Evolutionary conservation across 2,888 invertebrate genomes (phyloP).

Genomic region (Tortricodes alternella): DNA sequence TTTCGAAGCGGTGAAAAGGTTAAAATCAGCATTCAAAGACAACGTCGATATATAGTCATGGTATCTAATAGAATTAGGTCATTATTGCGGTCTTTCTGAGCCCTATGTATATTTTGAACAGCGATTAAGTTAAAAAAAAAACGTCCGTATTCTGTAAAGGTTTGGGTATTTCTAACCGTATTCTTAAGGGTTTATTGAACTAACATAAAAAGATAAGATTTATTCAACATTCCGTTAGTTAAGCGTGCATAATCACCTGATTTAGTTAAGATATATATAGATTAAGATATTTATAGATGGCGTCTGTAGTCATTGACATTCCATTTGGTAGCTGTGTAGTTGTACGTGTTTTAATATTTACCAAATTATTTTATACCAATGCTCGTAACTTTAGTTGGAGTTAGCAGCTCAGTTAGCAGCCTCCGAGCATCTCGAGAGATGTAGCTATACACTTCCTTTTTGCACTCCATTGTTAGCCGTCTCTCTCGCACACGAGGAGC

Average conservation of each 20-base stretch:
- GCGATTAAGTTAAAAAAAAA: slow-evolving; percentile 33
- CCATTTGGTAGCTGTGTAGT: slow-evolving; percentile 72
- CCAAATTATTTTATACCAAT: slow-evolving; percentile 81
- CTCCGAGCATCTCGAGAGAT: background rate
- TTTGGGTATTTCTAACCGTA: slow-evolving; percentile 77
- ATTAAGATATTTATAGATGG: slow-evolving; percentile 45
- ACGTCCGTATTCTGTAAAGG: slow-evolving; percentile 65
- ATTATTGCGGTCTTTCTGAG: background rate
- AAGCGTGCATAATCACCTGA: slow-evolving; percentile 68
- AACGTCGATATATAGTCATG: background rate
- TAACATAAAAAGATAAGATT: slow-evolving; percentile 63
- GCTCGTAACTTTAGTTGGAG: slow-evolving; percentile 65
- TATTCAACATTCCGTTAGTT: slow-evolving; percentile 74
- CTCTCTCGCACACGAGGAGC: too few relatives aligned
- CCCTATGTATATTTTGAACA: slow-evolving; percentile 22
- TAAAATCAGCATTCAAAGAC: background rate
- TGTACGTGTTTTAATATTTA: slow-evolving; percentile 67
- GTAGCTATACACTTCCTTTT: background rate
- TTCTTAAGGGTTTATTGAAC: slow-evolving; percentile 69
- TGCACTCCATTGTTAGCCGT: too few relatives aligned
- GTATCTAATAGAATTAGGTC: slow-evolving; percentile 15
- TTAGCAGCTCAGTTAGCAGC: slow-evolving; percentile 36
- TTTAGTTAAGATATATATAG: slow-evolving; percentile 43
- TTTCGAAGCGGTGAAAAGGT: background rate
- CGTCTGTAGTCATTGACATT: slow-evolving; percentile 46